These are phyloP conservation scores for Drosophila funebris DNA, from an alignment of 1,140 invertebrate species.

Conservation along the genomic window DNA sequence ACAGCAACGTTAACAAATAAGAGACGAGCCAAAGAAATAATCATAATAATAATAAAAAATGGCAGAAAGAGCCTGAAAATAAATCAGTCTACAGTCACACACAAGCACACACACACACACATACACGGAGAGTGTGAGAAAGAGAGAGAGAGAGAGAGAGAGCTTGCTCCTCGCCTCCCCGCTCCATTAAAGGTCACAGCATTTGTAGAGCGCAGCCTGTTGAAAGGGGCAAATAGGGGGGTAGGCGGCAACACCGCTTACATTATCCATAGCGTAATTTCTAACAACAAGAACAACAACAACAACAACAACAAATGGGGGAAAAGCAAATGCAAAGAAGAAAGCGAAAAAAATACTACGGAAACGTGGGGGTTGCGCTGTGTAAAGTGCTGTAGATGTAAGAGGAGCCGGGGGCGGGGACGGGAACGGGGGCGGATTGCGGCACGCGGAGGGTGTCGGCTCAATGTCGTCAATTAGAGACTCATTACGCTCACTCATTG, in stretches of 20 bases:
- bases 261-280: slow-evolving; percentile 70
- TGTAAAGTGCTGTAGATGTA: slow-evolving; percentile 3
- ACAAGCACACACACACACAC: slow-evolving; percentile 14
- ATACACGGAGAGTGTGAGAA: background rate
- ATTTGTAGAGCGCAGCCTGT: background rate
- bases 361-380: slow-evolving; percentile 3
- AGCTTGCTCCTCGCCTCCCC: background rate
- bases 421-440: background rate
- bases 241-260: slow-evolving; percentile 7
- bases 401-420: background rate
- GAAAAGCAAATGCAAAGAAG: slow-evolving; percentile 36
- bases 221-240: background rate
- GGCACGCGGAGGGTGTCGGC: slow-evolving; percentile 20
- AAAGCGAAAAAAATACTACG: slow-evolving; percentile 6
- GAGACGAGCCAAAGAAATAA: slow-evolving; percentile 71
- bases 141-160: background rate
- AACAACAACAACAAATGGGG: slow-evolving; percentile 20
- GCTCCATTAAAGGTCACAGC: slow-evolving; percentile 24
- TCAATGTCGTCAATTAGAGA: slow-evolving; percentile 83
- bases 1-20: slow-evolving; percentile 16
- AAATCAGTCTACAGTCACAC: slow-evolving; percentile 67
- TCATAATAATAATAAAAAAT: slow-evolving; percentile 80
- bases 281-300: slow-evolving; percentile 52
- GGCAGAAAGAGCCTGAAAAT: slow-evolving; percentile 72
- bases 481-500: slow-evolving; percentile 79